Evolutionary conservation across 2,888 invertebrate genomes (phyloP).

Genomic region (Dryadula phaetusa): DNA sequence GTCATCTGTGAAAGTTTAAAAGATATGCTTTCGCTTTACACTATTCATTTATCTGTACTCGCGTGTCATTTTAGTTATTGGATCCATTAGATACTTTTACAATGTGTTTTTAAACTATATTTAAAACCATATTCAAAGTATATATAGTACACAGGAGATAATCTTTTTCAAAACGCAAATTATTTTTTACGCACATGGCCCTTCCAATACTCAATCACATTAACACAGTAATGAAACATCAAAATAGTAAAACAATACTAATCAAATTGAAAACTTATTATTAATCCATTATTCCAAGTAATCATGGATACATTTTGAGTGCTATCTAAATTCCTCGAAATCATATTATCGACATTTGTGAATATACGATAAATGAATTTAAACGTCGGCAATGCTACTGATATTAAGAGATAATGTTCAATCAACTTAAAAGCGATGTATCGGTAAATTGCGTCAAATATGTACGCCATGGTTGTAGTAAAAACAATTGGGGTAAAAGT

Average conservation of each 20-base stretch:
- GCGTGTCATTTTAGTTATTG: neutral
- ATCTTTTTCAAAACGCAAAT: neutral
- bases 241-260: neutral
- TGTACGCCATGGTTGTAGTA: conserved; percentile 16
- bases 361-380: conserved; percentile 24
- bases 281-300: conserved; percentile 5
- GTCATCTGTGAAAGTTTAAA: conserved; percentile 42
- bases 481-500: conserved; percentile 34
- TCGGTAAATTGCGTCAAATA: conserved; percentile 38
- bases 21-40: conserved; percentile 41
- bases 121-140: no score
- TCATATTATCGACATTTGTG: conserved; percentile 10
- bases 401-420: conserved; percentile 33
- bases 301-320: neutral
- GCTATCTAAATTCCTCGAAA: conserved; percentile 15
- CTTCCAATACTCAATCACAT: neutral
- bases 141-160: neutral
- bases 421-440: conserved; percentile 32
- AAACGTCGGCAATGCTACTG: conserved; percentile 23
- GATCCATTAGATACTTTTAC: neutral
- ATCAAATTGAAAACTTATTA: conserved; percentile 4
- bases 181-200: neutral
- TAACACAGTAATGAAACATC: neutral
- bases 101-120: no score
- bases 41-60: conserved; percentile 16